Conservation (phyloP, 2,113 vertebrate species). For the Dromiciops gliroides region DNA sequence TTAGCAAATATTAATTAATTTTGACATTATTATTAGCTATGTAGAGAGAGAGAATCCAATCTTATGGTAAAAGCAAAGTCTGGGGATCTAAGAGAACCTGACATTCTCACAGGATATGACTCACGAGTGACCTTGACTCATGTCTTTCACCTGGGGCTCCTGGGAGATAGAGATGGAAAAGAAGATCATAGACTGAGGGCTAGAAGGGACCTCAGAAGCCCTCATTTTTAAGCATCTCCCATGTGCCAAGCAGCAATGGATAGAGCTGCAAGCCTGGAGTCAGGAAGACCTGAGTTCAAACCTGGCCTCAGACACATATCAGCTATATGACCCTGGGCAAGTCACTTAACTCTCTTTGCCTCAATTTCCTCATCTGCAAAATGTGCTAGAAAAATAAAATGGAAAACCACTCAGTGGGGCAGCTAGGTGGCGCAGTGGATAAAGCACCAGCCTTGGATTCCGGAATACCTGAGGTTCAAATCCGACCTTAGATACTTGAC, state of each 20-base stretch:
- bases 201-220: not conserved
- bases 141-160: not conserved
- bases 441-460: no score
- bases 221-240: not conserved
- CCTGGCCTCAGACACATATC: not conserved
- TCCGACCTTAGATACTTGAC: not conserved
- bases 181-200: not conserved
- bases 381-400: no score
- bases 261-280: no score
- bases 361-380: no score
- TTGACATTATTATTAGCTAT: not conserved
- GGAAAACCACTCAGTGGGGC: no score
- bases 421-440: no score
- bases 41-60: not conserved
- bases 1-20: slow-evolving; percentile 1
- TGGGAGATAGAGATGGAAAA: not conserved
- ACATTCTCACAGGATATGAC: not conserved
- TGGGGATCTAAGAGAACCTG: not conserved
- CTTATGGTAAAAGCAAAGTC: not conserved
- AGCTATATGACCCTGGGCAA: not conserved
- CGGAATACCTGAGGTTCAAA: not conserved
- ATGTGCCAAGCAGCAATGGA: no score
- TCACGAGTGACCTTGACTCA: not conserved
- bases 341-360: not conserved
- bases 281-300: not conserved